Percentiles rank a stretch among this genome's conserved stretches.
Evolutionary conservation across 2,888 invertebrate species (phyloP).

Genomic region (Cephus pygmeus): DNA sequence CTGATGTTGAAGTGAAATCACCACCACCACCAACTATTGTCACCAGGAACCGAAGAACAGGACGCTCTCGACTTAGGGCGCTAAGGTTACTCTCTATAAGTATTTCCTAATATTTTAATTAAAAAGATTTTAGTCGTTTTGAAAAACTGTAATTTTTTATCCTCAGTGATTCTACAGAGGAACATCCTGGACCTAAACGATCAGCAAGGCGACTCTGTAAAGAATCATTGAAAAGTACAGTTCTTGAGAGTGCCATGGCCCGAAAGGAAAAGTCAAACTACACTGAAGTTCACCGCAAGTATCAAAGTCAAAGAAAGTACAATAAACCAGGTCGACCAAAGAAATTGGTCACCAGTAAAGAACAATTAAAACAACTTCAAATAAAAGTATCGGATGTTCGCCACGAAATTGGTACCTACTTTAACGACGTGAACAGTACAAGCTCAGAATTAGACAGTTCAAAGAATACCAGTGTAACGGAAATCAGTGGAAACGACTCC

Average conservation of each 20-base stretch:
- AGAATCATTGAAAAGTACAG: constrained; percentile 69
- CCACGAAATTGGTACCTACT: constrained; percentile 35
- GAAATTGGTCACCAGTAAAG: constrained; percentile 43
- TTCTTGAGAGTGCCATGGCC: constrained; percentile 78
- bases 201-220: constrained; percentile 74
- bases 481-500: constrained; percentile 32
- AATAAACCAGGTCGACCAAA: constrained; percentile 59
- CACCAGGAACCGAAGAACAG: constrained; percentile 51
- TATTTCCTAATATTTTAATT: not conserved
- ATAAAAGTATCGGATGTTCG: constrained; percentile 31
- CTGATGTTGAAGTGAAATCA: not conserved
- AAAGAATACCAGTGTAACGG: constrained; percentile 38
- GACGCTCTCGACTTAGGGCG: constrained; percentile 47
- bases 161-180: constrained; percentile 51
- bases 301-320: constrained; percentile 54
- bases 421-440: constrained; percentile 38
- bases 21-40: constrained; percentile 25
- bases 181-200: constrained; percentile 69
- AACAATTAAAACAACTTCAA: constrained; percentile 37
- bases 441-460: constrained; percentile 44
- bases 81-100: constrained; percentile 39
- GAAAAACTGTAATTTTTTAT: not conserved
- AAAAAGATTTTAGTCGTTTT: not conserved
- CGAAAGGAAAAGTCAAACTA: constrained; percentile 79
- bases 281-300: constrained; percentile 55